These are phyloP conservation scores for Rhabdomys pumilio DNA, from an alignment of 2,797 vertebrate species.

Conservation along the genomic window DNA sequence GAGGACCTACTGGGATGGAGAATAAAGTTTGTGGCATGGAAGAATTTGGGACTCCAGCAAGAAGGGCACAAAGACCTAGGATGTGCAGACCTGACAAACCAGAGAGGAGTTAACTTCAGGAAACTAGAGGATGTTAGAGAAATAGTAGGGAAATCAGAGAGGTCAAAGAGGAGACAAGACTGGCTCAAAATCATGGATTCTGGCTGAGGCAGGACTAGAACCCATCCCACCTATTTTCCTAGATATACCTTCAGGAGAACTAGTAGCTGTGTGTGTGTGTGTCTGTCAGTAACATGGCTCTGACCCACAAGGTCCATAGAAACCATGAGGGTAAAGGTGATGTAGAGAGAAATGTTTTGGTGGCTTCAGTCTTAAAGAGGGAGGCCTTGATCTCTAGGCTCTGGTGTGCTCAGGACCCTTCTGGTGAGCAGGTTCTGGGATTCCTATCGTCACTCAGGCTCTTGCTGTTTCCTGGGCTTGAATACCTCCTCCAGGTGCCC, in stretches of 20 bases:
- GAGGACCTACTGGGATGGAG: neutral
- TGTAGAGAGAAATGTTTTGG: neutral
- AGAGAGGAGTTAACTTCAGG: slow-evolving; percentile 32
- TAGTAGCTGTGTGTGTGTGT: neutral
- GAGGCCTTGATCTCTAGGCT: neutral
- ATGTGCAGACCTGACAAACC: neutral
- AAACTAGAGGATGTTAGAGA: neutral
- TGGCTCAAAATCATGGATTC: neutral
- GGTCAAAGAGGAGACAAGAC: neutral
- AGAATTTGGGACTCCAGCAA: neutral
- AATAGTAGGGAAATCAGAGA: neutral
- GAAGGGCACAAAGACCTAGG: slow-evolving; percentile 16
- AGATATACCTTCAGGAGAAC: neutral
- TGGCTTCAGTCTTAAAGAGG: slow-evolving; percentile 28
- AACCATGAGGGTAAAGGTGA: neutral
- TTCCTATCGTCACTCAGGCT: neutral
- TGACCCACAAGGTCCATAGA: neutral
- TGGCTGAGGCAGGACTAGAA: slow-evolving; percentile 25
- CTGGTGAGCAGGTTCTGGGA: slow-evolving; percentile 32
- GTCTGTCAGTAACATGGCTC: neutral
- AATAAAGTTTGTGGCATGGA: neutral
- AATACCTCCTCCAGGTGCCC: slow-evolving; percentile 76
- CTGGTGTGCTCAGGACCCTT: neutral
- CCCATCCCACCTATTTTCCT: neutral
- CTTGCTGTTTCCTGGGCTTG: slow-evolving; percentile 63